Percentiles rank a stretch among this genome's conserved stretches.
phyloP scores from a whole-genome alignment of 2,113 vertebrate species.

The Apeltes quadracus region DNA sequence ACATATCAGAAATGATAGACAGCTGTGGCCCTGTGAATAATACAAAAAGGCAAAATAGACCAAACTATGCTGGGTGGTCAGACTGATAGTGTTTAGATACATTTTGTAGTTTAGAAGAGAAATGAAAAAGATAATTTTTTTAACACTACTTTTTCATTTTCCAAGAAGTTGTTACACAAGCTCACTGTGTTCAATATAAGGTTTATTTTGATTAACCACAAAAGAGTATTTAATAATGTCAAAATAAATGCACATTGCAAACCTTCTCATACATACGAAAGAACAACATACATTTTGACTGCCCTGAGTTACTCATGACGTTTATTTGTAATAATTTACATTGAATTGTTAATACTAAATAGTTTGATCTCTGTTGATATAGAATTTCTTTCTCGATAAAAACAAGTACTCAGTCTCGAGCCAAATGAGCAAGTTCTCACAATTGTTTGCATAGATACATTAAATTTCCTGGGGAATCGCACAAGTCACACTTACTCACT shows the following conservation, averaged over 20 bases:
- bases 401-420: not conserved
- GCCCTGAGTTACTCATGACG: not conserved
- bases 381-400: not conserved
- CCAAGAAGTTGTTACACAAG: not conserved
- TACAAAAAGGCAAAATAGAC: too few species aligned
- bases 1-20: too few species aligned
- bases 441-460: not conserved
- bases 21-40: too few species aligned
- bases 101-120: too few species aligned
- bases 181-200: not conserved
- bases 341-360: not conserved
- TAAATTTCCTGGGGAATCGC: too few species aligned
- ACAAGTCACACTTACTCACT: not conserved
- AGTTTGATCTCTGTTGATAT: not conserved
- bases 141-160: not conserved
- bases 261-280: not conserved
- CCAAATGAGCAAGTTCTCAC: not conserved
- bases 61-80: not conserved
- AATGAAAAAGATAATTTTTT: too few species aligned
- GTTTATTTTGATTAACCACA: constrained; percentile 13
- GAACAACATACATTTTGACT: not conserved
- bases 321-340: not conserved
- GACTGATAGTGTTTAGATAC: too few species aligned
- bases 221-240: not conserved
- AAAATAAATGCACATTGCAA: not conserved